Evolutionary conservation across 2,888 invertebrate genomes (phyloP), one percentile per base, ranked within the genome.

Genomic region (Pachymerium ferrugineum): DNA sequence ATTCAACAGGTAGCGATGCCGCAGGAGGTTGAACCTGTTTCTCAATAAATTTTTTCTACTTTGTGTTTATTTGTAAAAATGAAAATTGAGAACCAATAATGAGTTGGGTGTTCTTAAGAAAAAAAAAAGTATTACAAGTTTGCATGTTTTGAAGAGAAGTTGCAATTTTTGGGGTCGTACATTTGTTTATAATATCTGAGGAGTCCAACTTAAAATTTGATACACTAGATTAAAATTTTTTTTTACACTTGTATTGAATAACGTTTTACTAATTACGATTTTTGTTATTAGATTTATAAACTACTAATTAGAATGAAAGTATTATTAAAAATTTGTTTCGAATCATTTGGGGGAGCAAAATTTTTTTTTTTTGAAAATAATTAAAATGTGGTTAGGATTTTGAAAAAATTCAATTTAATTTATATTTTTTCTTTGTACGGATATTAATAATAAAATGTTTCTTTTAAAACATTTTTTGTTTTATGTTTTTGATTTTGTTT

Each of bases 381-480:
- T 62, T 62, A 10, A 62, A 62, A 54, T 25, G 25, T 28, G n/a
- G 28, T 8, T 8, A 38, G 3, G 16, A 38, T n/a, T 38, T n/a
- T 12, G 16, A 38, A 38, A 38, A 38, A 38, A 38, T 62, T 62
- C 14, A 25, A 28, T 62, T 62, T 62, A 62, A 62, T 62, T 62
- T 62, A 62, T 62, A 62, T 62, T 62, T 62, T 62, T 62, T 47
- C 22, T 62, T 62, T 62, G 62, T 62, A 62, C 62, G 28, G 28
- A 25, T 25, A 62, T 62, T 62, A 62, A 62, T n/a, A n/a, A n/a
- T 62, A 62, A 62, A 62, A 25, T 62, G 62, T 62, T 62, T 62
- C 62, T 28, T 62, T 28, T 62, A 62, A 62, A 62, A 62, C 12
- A 62, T 62, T 62, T 62, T 62, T 54, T n/a, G 16, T 16, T 47